Evolutionary conservation across 2,113 vertebrate species (phyloP), one percentile per base, ranked within the genome.

Genomic region (Miniopterus natalensis): DNA sequence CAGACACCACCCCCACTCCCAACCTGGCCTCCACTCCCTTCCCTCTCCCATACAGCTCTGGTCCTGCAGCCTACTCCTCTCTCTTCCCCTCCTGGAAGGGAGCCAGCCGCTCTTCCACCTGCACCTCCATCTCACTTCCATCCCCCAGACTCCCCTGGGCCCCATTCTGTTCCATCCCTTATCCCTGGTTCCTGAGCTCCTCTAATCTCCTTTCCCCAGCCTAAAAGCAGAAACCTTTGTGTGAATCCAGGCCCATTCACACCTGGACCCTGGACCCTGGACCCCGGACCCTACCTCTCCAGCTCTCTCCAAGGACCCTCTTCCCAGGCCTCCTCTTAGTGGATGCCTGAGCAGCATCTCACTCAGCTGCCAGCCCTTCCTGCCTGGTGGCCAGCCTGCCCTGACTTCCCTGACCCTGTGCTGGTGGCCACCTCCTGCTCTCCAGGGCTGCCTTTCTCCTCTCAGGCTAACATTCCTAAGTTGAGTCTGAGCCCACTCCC

Each of bases 381-480:
- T 4, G 1, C 59, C 42, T 23, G 29, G 0, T 21, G 29, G 21
- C 68, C 2, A 1, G 40, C 73, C 36, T 53, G 75, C 27, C 47
- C 77, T 61, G 68, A 66, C 63, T 61, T 86, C 47, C 75, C 57
- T 5, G 53, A 40, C 53, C 42, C n/a, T 21, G 1, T 8, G 40
- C 20, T 0, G 7, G 10, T 23, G 40, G 25, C 55, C 88, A 27
- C 42, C 77, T 55, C 71, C 77, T 36, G 40, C 51, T 21, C 20
- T n/a, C 29, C 12, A 10, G 14, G 63, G 6, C 14, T 0, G 59
- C 87, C 73, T 66, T 29, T 47, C 68, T 73, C 18, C 31, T 49
- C 80, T 85, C 59, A 36, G 73, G 63, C 81, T 92, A 70, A 51
- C 75, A 51, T 66, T 93, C 89, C 36, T 27, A 81, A 59, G 70